Evolutionary conservation across 1,140 invertebrate genomes (phyloP), one percentile per base, ranked within the genome.

Genomic region (Drosophila biarmipes): DNA sequence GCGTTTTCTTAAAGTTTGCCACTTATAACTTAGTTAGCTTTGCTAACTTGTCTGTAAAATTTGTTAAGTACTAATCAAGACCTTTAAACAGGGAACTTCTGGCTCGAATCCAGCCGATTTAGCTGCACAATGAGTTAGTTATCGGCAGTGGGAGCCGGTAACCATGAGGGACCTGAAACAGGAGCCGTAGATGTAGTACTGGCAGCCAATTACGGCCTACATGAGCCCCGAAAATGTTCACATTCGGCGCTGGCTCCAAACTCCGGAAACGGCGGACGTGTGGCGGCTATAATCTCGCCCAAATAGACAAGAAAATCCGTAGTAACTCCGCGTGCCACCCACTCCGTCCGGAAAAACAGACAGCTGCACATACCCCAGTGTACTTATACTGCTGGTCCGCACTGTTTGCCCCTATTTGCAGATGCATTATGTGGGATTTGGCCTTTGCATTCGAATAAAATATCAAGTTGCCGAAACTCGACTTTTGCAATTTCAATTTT

Each of bases 381-480:
- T 53, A n/a, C 40, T 15, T 56, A 43, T 21, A 15, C 34, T 79
- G 57, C 49, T 46, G 34, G 43, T 15, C 21, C 40, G 8, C 15
- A 46, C 42, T 72, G 29, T 38, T 74, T 73, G 66, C 55, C 17
- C 66, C 73, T 67, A 71, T 79, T 86, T 71, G 81, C 72, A 81
- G 82, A 77, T 86, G 82, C 82, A 87, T 86, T 86, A 87, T 78
- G 74, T 82, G 38, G 82, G 82, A 81, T 86, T 82, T 86, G 69
- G 49, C 40, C 67, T 37, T 71, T 86, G 82, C 78, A 86, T 87
- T 78, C 74, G 77, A 87, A 87, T 81, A 86, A 78, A 78, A 87
- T 87, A 81, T 87, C 82, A 87, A 86, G 53, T 87, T 73, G 82
- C 53, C 74, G 64, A 64, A 48, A 34, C 54, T 59, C 58, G 67